phyloP scores from a whole-genome alignment of 2,113 vertebrate species.

The Entomyzon cyanotis region DNA sequence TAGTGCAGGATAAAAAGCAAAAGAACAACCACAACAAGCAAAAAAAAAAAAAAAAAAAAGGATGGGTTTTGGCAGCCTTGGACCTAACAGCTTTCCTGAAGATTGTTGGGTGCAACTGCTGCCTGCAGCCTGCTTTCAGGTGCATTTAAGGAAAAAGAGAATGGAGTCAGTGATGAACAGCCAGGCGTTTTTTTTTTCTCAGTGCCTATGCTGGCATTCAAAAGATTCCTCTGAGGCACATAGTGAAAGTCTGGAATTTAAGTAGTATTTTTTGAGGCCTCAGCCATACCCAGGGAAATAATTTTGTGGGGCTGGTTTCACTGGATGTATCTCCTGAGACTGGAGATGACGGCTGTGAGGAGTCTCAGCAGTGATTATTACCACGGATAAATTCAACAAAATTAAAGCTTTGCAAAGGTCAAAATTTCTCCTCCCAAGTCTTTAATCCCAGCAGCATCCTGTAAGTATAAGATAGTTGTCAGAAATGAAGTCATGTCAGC shows the following conservation, averaged over 20 bases:
- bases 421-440: neutral
- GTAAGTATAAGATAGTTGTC: slow-evolving; percentile 26
- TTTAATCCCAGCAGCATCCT: slow-evolving; percentile 22
- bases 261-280: neutral
- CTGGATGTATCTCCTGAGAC: neutral
- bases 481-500: slow-evolving; percentile 1
- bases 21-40: neutral
- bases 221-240: neutral
- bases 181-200: neutral
- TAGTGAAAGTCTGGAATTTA: slow-evolving; percentile 14
- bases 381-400: slow-evolving; percentile 8
- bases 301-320: slow-evolving; percentile 11
- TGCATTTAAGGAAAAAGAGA: slow-evolving; percentile 30
- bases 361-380: slow-evolving; percentile 13
- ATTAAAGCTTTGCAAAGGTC: slow-evolving; percentile 44
- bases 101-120: slow-evolving; percentile 10
- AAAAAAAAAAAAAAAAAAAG: neutral
- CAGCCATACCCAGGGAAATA: neutral
- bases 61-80: neutral
- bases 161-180: neutral
- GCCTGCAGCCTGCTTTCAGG: neutral
- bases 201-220: neutral
- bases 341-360: neutral
- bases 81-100: slow-evolving; percentile 1
- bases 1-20: neutral